phyloP scores from a whole-genome alignment of 2,113 vertebrate genomes.

The Emberiza fucata region DNA sequence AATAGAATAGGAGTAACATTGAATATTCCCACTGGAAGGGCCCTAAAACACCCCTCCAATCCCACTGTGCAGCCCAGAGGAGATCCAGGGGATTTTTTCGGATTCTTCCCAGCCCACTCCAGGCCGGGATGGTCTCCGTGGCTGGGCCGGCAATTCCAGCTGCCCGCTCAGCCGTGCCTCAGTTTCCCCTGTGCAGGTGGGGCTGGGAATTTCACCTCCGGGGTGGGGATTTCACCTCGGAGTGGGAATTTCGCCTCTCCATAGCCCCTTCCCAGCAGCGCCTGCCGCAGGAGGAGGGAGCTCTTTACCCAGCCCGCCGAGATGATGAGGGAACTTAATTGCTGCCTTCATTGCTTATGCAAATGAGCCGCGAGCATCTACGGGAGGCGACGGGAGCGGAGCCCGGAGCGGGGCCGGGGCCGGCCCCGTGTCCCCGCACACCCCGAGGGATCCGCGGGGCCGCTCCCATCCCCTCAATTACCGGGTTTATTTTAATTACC shows the following conservation, averaged over 20 bases:
- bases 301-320: not conserved
- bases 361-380: not conserved
- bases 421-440: not conserved
- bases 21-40: not conserved
- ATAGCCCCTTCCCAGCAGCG: not conserved
- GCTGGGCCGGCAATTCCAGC: not conserved
- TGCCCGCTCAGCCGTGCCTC: not conserved
- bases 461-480: not conserved
- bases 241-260: not conserved
- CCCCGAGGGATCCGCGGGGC: not conserved
- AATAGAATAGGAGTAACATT: too few species aligned
- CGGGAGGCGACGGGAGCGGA: not conserved
- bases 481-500: accelerated
- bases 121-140: not conserved
- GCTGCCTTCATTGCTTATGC: conserved; percentile 15
- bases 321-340: conserved; percentile 14
- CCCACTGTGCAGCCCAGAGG: not conserved
- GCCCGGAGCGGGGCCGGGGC: too few species aligned
- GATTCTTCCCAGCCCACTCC: not conserved
- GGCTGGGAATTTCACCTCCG: not conserved
- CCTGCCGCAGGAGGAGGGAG: not conserved
- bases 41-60: too few species aligned
- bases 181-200: not conserved
- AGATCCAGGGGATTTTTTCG: not conserved
- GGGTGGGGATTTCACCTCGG: not conserved